A percentile compares a stretch with the other conserved stretches of the same genome.
phyloP scores from a whole-genome alignment of 2,888 invertebrate species.

The Drosophila borborema region DNA sequence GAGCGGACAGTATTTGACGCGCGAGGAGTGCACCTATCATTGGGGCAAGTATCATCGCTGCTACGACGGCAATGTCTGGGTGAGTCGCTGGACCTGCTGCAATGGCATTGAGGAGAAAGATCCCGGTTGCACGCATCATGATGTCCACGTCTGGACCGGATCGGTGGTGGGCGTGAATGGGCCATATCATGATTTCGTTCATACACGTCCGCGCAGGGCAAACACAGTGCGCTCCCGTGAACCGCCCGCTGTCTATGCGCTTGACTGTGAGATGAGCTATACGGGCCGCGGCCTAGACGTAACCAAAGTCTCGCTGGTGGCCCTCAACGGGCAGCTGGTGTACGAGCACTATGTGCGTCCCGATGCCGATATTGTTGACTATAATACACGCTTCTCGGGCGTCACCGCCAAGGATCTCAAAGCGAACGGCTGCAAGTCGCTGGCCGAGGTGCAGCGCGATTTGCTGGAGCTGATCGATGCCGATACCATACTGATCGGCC shows the following conservation, averaged over 20 bases:
- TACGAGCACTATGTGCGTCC: conserved; percentile 95
- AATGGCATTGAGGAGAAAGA: conserved; percentile 78
- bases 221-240: not conserved
- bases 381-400: conserved; percentile 98
- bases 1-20: conserved; percentile 89
- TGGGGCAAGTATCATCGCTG: conserved; percentile 90
- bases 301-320: conserved; percentile 94
- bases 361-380: conserved; percentile 93
- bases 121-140: conserved; percentile 88
- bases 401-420: conserved; percentile 89
- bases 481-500: conserved; percentile 96
- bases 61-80: conserved; percentile 42
- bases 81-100: conserved; percentile 88
- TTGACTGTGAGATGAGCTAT: conserved; percentile 99
- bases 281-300: conserved; percentile 94
- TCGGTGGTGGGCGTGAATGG: conserved; percentile 90
- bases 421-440: conserved; percentile 88
- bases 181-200: conserved; percentile 89
- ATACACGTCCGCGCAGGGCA: conserved; percentile 85
- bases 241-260: conserved; percentile 88
- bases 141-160: conserved; percentile 92
- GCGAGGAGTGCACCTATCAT: conserved; percentile 93
- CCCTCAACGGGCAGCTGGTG: conserved; percentile 90
- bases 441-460: conserved; percentile 93
- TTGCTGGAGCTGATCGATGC: conserved; percentile 92